Percentiles rank a stretch among this genome's conserved stretches.
These are phyloP conservation scores for Punctoribates punctum DNA, from an alignment of 2,888 invertebrate species.

Conservation along the genomic window DNA sequence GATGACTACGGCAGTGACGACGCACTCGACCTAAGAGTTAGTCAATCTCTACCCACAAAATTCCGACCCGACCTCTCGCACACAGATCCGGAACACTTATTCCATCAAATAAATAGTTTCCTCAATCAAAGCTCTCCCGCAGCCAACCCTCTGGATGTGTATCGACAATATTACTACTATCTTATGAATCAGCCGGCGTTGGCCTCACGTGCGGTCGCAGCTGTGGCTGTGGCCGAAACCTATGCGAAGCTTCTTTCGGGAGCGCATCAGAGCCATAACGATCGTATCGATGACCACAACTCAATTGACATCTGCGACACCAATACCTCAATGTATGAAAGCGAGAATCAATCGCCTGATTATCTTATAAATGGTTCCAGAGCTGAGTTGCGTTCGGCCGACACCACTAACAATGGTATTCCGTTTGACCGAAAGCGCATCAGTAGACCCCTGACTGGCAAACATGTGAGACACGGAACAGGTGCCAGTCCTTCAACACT, in stretches of 20 bases:
- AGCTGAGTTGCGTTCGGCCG: constrained; percentile 43
- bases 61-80: constrained; percentile 1
- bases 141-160: constrained; percentile 37
- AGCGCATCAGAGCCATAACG: neutral
- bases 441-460: constrained; percentile 55
- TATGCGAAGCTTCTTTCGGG: constrained; percentile 39
- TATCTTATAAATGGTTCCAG: constrained; percentile 26
- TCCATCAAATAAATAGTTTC: constrained; percentile 29
- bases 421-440: constrained; percentile 51
- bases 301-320: constrained; percentile 38
- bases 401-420: constrained; percentile 38
- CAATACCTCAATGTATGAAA: constrained; percentile 37
- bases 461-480: constrained; percentile 55
- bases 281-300: neutral
- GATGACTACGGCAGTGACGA: constrained; percentile 32
- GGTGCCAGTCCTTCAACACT: constrained; percentile 55
- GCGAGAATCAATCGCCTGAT: constrained; percentile 40
- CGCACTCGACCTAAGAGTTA: constrained; percentile 12
- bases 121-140: constrained; percentile 11
- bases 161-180: constrained; percentile 42
- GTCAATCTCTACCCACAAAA: neutral
- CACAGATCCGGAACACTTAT: constrained; percentile 1
- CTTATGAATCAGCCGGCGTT: constrained; percentile 41
- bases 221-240: constrained; percentile 42
- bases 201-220: constrained; percentile 40